phyloP scores from a whole-genome alignment of 2,113 vertebrate genomes.

The Sinocyclocheilus rhinocerous region DNA sequence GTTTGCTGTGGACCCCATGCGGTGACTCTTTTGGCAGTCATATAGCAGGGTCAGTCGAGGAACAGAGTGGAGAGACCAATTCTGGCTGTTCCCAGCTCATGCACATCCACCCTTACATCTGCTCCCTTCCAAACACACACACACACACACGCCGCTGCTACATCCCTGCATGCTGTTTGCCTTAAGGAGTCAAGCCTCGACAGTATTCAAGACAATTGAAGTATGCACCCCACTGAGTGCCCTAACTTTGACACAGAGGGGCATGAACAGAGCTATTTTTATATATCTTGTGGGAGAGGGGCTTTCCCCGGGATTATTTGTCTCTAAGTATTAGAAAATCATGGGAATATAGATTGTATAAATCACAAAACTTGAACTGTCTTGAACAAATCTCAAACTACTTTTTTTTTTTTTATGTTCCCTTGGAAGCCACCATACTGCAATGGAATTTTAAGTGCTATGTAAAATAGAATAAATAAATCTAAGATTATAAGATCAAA shows the following conservation, averaged over 20 bases:
- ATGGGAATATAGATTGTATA: background rate
- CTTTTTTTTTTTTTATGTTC: no score
- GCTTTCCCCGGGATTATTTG: slow-evolving; percentile 59
- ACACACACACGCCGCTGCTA: slow-evolving; percentile 44
- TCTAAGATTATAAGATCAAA: no score
- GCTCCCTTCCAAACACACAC: slow-evolving; percentile 66
- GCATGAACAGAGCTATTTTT: slow-evolving; percentile 77
- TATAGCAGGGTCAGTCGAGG: slow-evolving; percentile 73
- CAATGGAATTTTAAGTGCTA: no score
- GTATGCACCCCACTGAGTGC: slow-evolving; percentile 78
- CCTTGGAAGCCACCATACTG: no score
- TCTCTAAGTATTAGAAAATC: slow-evolving; percentile 6
- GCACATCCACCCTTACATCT: slow-evolving; percentile 75
- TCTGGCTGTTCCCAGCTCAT: slow-evolving; percentile 76
- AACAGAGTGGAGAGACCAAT: slow-evolving; percentile 80
- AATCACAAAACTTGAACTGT: background rate
- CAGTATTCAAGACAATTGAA: no score
- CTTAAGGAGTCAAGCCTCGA: slow-evolving; percentile 68
- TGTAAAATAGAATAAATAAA: no score
- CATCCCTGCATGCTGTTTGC: no score
- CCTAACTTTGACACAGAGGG: slow-evolving; percentile 78
- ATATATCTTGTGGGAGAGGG: slow-evolving; percentile 75
- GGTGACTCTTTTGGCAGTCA: slow-evolving; percentile 76
- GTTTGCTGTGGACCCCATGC: slow-evolving; percentile 76
- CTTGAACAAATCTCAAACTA: no score